Base-by-base conservation (phyloP, 2,797 vertebrate species). In the Lophotriccus pileatus region DNA sequence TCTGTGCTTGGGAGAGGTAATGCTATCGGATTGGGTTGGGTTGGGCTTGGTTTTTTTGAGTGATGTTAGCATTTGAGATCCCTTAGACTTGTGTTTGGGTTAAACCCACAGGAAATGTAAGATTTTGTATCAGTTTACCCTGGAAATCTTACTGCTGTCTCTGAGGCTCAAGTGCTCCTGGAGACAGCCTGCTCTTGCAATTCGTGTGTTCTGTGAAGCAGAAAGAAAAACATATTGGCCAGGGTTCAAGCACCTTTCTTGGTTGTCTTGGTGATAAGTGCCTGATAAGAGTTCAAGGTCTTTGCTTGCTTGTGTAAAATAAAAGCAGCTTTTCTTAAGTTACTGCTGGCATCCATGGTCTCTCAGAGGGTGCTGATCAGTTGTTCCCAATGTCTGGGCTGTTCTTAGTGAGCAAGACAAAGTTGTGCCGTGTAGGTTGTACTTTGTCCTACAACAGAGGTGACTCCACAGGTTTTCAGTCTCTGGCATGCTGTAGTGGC, bases 181-280 rank as follows among this genome's bases (percentile, higher is more conserved):
- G 58, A 63, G 44, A 41, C 47, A 92, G 56, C 72, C 78, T 94
- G 55, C n/a, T 82, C 47, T 90, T 77, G 56, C 14, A 60, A 82
- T 84, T 89, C 44, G 5, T 63, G 68, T 83, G 56, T 68, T 89
- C 75, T 63, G 49, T 74, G 72, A 69, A 89, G 87, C 84, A 91
- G 89, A 80, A 87, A 88, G 55, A 56, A 94, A 91, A 85, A 74
- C 44, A 41, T 41, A 74, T 63, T 95, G 94, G 81, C 36, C 1
- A n/a, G 64, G 44, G 47, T 87, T 96, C 93, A 93, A 79, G 84
- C 41, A 90, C 84, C 32, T 85, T 93, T 84, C 56, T 87, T 78
- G 85, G 84, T 87, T 94, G 84, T 82, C 84, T 59, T 90, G 84
- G 91, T 94, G 74, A 87, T 89, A 94, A 91, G 67, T 77, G 75